Evolutionary conservation across 2,888 invertebrate genomes (phyloP).

Genomic region (Xylocampa areola): DNA sequence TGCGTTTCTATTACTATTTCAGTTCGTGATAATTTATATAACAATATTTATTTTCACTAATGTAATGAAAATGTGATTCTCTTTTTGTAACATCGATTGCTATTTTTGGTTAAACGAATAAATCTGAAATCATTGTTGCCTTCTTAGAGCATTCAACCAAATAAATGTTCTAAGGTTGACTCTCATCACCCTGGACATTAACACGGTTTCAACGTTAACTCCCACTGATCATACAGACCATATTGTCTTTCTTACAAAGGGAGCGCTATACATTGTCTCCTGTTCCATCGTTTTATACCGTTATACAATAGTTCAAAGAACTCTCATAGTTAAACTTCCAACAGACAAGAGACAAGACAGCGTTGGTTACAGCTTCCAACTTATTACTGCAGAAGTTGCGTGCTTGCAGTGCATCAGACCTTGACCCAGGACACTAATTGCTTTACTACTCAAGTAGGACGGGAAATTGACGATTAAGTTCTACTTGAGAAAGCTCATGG

Average conservation of each 20-base stretch:
- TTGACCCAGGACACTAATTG: slow-evolving; percentile 14
- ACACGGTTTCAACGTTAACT: slow-evolving; percentile 1
- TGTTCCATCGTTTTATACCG: slow-evolving; percentile 1
- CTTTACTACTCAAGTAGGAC: slow-evolving; percentile 3
- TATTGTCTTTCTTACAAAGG: slow-evolving; percentile 38
- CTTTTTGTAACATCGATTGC: too few species aligned
- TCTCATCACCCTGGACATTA: neutral
- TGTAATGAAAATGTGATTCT: too few species aligned
- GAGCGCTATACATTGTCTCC: slow-evolving; percentile 7
- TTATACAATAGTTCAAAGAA: slow-evolving; percentile 12
- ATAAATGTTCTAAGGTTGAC: neutral
- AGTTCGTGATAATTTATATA: too few species aligned
- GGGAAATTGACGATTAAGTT: slow-evolving; percentile 9
- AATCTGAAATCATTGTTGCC: too few species aligned
- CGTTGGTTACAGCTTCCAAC: neutral
- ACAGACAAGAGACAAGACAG: too few species aligned
- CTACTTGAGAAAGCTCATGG: neutral
- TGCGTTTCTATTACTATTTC: too few species aligned
- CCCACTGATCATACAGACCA: slow-evolving; percentile 7
- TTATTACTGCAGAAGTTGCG: neutral
- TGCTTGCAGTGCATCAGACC: neutral
- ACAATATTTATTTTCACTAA: too few species aligned
- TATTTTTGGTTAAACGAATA: too few species aligned
- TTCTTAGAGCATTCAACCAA: too few species aligned
- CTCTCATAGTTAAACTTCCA: neutral